Percentiles rank a stretch among this genome's conserved stretches.
Evolutionary conservation across 2,888 invertebrate genomes (phyloP).

Genomic region (Clanis bilineata): DNA sequence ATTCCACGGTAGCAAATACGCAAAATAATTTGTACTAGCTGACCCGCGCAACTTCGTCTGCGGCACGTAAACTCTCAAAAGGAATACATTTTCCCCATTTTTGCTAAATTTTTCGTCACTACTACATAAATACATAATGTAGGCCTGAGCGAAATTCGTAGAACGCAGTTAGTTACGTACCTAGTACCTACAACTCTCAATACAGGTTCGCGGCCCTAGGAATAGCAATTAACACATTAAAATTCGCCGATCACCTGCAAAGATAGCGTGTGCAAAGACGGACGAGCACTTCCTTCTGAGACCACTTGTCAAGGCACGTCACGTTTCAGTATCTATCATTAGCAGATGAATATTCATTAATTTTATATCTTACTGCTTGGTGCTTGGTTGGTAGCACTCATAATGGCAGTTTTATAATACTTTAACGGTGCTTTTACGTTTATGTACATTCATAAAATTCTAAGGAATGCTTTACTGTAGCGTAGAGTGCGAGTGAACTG

Average conservation of each 20-base stretch:
- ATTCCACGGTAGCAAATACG: too few relatives aligned
- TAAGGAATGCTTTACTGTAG: too few relatives aligned
- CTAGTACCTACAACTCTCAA: not conserved
- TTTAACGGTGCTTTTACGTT: not conserved
- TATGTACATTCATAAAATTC: too few relatives aligned
- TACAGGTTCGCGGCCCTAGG: not conserved
- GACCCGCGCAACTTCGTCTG: too few relatives aligned
- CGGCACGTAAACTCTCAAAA: too few relatives aligned
- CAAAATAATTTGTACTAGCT: too few relatives aligned
- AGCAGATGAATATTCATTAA: slow-evolving; percentile 2
- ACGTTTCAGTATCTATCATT: slow-evolving; percentile 1
- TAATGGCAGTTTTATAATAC: not conserved
- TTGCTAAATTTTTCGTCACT: too few relatives aligned
- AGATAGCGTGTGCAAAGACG: not conserved
- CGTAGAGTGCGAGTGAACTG: too few relatives aligned
- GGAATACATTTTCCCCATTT: too few relatives aligned
- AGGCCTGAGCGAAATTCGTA: too few relatives aligned
- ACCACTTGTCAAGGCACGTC: not conserved
- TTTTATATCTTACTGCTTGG: not conserved
- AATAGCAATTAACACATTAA: slow-evolving; percentile 8
- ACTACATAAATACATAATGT: too few relatives aligned
- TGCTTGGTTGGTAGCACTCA: not conserved
- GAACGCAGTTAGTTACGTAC: too few relatives aligned
- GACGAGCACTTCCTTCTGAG: not conserved
- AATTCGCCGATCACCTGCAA: not conserved